Evolutionary conservation across 2,888 invertebrate genomes (phyloP).

Genomic region (Sphecodes monilicornis): DNA sequence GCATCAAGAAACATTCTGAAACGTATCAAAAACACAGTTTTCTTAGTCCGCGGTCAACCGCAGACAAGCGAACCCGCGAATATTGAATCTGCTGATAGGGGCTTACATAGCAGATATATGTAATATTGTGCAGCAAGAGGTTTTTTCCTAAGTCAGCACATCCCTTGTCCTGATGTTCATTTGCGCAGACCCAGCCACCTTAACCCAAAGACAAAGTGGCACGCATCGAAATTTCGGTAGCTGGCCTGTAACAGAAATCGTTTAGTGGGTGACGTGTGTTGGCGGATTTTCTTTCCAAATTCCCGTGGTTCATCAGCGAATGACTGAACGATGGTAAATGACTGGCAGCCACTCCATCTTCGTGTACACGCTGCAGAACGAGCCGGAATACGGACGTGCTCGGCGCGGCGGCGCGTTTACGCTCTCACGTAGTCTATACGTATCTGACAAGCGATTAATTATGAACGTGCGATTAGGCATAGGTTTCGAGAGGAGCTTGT

Average conservation of each 20-base stretch:
- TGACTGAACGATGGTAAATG: constrained; percentile 50
- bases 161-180: neutral
- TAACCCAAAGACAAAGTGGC: neutral
- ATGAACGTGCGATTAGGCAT: constrained; percentile 54
- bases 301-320: constrained; percentile 26
- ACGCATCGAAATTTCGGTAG: neutral
- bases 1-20: neutral
- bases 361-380: constrained; percentile 31
- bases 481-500: constrained; percentile 25
- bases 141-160: neutral
- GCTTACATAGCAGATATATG: neutral
- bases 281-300: constrained; percentile 32
- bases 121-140: neutral
- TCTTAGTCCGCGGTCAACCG: neutral
- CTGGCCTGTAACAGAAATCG: neutral
- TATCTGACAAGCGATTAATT: constrained; percentile 57
- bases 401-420: constrained; percentile 41
- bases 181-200: neutral
- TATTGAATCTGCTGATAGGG: neutral
- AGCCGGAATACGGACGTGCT: constrained; percentile 23
- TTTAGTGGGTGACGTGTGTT: neutral
- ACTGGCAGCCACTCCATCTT: constrained; percentile 53
- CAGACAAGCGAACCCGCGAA: neutral
- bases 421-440: constrained; percentile 24
- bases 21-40: neutral